Evolutionary conservation across 2,888 invertebrate genomes (phyloP), one percentile per base, ranked within the genome.

Genomic region (Sussaba pulchella): DNA sequence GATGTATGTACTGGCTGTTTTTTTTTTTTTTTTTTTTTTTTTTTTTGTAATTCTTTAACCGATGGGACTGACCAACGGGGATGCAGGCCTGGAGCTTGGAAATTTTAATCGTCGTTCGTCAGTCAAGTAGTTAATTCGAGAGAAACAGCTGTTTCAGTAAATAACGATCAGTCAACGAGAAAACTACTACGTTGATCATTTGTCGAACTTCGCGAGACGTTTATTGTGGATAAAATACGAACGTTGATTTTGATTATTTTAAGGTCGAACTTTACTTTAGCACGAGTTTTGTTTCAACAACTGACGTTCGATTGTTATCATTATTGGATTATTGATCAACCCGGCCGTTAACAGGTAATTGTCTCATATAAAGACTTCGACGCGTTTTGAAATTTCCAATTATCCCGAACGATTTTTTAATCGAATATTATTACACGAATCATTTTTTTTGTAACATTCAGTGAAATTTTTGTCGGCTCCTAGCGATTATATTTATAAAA

Each of bases 31-130:
- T 66, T 36, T 41, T 64, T 45, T 41, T 77, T 72, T 66, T 57
- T 57, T 80, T 78, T 79, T 72, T 64, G 74, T 74, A 78, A 70
- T 74, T 83, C 70, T 77, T 52, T 17, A 61, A 59, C 12, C 31
- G 57, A 1, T 31, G 31, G 17, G 43, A 31, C 31, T 6, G 41
- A 64, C 71, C 57, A 21, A 31, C 71, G 59, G 45, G 64, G 39
- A 43, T 41, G 66, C 59, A n/a, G 52, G 24, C 39, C 39, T 19
- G 17, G n/a, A 61, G 61, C 36, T 31, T 31, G 31, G 31, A 31
- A 31, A 31, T 31, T 31, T 61, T 61, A 61, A 36, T 57, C 57
- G 31, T 57, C 57, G 31, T 14, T 31, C 57, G 57, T 9, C 82
- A 75, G 84, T 80, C 82, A 79, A 54, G 24, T 52, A 17, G 59